Evolutionary conservation across 2,888 invertebrate species (phyloP), one percentile per base, ranked within the genome.

Genomic region (Neoitamus cyanurus): DNA sequence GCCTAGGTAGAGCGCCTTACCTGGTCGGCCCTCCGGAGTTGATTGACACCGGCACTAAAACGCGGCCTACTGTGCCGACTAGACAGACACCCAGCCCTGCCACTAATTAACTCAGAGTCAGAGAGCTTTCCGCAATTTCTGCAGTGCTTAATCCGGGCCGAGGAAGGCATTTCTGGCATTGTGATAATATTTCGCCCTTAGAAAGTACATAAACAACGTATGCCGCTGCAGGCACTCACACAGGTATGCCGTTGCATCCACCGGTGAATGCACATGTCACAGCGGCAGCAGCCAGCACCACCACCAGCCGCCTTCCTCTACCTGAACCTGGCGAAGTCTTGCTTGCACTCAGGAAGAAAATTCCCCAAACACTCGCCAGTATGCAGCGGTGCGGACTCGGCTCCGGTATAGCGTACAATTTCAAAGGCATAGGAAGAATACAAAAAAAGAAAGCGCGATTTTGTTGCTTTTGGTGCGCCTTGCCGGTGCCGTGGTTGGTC

Each of bases 121-220:
- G 28, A 28, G n/a, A 34, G 34, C 34, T 75, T 37, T 70, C 70
- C 31, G 28, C n/a, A 75, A 75, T 46, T 75, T 42, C 25, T 75
- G 42, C 75, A 42, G 42, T 28, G 75, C 20, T 58, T 25, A 58
- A 58, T 58, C 20, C 58, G 25, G 25, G 58, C 42, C 42, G 25
- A 46, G 42, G n/a, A 42, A 75, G 42, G 25, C 9, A 80, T 25
- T 80, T 34, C 58, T 80, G 34, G 25, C 58, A 58, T 80, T 80
- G 78, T 58, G 25, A 80, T 75, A 42, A 75, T 75, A 75, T 75
- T 80, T 80, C n/a, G 36, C 34, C 58, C 78, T 80, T 58, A 58
- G 78, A 78, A 78, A 58, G 78, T 80, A 20, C 58, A 80, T 80
- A 80, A 80, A 80, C 48, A 77, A 77, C 48, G 34, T 34, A 80